A percentile compares a stretch with the other conserved stretches of the same genome.
Evolutionary conservation across 2,888 invertebrate species (phyloP).

Genomic region (Cryptus armator): DNA sequence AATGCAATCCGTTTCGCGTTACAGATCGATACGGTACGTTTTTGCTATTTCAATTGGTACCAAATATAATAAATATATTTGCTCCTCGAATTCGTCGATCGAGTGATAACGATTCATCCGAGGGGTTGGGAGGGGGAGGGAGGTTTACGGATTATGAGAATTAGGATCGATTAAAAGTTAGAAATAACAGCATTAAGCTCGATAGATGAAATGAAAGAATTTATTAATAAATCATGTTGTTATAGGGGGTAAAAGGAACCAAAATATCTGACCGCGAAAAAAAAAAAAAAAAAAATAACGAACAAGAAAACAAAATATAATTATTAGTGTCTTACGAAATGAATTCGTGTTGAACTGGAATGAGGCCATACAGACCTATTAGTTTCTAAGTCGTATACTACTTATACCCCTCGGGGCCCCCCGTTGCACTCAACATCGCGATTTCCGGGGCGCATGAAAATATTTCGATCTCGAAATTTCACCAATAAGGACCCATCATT

Average conservation of each 20-base stretch:
- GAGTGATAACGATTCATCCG: constrained; percentile 8
- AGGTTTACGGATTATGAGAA: constrained; percentile 37
- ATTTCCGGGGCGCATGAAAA: constrained; percentile 64
- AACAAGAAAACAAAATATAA: constrained; percentile 58
- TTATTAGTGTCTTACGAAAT: constrained; percentile 72
- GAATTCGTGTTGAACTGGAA: constrained; percentile 72
- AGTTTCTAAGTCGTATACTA: constrained; percentile 72
- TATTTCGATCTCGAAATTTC: constrained; percentile 37
- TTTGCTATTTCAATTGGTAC: constrained; percentile 67
- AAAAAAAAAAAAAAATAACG: constrained; percentile 21
- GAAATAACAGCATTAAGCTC: constrained; percentile 50
- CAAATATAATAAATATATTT: constrained; percentile 57
- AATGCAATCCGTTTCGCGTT: constrained; percentile 66
- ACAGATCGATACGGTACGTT: constrained; percentile 62
- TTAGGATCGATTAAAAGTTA: constrained; percentile 25
- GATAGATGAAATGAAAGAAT: constrained; percentile 63
- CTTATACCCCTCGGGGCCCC: constrained; percentile 12
- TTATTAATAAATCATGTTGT: constrained; percentile 71
- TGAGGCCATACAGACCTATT: constrained; percentile 76
- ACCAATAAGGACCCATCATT: not conserved
- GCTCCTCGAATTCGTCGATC: constrained; percentile 25
- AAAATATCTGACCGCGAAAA: constrained; percentile 68
- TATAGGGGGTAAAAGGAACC: constrained; percentile 71
- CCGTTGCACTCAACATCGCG: constrained; percentile 30
- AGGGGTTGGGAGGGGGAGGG: constrained; percentile 2